phyloP scores from a whole-genome alignment of 2,888 invertebrate species.

The Brenthis daphne region DNA sequence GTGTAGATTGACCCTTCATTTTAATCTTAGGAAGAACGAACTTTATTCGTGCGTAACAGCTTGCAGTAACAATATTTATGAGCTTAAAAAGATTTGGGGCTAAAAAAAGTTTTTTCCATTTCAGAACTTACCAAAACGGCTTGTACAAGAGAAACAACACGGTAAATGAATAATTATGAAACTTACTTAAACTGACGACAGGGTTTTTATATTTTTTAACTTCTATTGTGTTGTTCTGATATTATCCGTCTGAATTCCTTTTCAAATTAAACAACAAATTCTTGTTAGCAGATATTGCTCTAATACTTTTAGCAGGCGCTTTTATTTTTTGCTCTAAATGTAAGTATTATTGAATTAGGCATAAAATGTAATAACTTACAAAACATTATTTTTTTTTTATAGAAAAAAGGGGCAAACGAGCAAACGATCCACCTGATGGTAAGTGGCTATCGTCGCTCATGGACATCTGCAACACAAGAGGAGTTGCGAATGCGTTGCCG shows the following conservation, averaged over 20 bases:
- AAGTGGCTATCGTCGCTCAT: too few relatives aligned
- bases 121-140: conserved; percentile 52
- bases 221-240: neutral
- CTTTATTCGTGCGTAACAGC: conserved; percentile 77
- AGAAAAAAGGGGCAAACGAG: too few relatives aligned
- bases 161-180: conserved; percentile 40
- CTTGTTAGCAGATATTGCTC: neutral
- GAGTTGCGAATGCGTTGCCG: too few relatives aligned
- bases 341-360: neutral
- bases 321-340: too few relatives aligned
- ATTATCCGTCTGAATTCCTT: neutral
- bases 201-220: too few relatives aligned
- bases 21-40: conserved; percentile 57
- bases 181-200: too few relatives aligned
- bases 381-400: too few relatives aligned
- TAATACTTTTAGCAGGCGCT: conserved; percentile 3
- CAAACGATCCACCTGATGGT: too few relatives aligned
- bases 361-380: neutral
- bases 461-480: too few relatives aligned
- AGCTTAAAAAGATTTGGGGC: conserved; percentile 64
- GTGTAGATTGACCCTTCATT: conserved; percentile 69
- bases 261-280: conserved; percentile 1
- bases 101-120: conserved; percentile 80
- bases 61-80: conserved; percentile 78
- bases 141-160: conserved; percentile 19